Percentiles rank a stretch among this genome's conserved stretches.
These are phyloP conservation scores for Apis dorsata DNA, from an alignment of 1,140 invertebrate species.

Conservation along the genomic window DNA sequence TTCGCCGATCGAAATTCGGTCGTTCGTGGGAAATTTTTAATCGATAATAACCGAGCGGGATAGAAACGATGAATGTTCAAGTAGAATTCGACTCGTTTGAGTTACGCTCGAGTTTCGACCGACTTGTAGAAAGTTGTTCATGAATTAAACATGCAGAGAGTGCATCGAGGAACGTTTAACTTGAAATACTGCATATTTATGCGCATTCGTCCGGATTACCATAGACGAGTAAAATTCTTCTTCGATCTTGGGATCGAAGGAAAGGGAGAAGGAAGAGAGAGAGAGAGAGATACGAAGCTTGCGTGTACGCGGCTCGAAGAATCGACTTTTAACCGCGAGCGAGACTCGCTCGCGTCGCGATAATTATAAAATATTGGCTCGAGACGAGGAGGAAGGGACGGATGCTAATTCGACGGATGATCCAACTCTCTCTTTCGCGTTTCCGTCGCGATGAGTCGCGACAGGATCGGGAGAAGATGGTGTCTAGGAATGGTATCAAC, in stretches of 20 bases:
- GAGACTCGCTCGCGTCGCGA: neutral
- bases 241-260: neutral
- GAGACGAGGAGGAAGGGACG: neutral
- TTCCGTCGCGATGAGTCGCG: constrained; percentile 2
- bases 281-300: neutral
- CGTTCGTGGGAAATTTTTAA: constrained; percentile 5
- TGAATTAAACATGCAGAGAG: constrained; percentile 33
- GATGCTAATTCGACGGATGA: neutral
- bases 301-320: neutral
- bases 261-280: too few relatives aligned
- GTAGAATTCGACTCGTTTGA: constrained; percentile 21
- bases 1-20: neutral
- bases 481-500: constrained; percentile 61
- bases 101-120: constrained; percentile 14
- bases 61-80: neutral
- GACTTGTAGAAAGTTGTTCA: constrained; percentile 39
- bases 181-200: constrained; percentile 41
- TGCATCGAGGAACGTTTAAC: constrained; percentile 11
- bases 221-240: constrained; percentile 16
- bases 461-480: constrained; percentile 6
- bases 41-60: neutral
- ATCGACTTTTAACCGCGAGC: neutral
- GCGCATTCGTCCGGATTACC: constrained; percentile 26
- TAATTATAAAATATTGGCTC: neutral
- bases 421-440: constrained; percentile 21